Conservation (phyloP, 2,797 vertebrate genomes). For the Balearica regulorum region DNA sequence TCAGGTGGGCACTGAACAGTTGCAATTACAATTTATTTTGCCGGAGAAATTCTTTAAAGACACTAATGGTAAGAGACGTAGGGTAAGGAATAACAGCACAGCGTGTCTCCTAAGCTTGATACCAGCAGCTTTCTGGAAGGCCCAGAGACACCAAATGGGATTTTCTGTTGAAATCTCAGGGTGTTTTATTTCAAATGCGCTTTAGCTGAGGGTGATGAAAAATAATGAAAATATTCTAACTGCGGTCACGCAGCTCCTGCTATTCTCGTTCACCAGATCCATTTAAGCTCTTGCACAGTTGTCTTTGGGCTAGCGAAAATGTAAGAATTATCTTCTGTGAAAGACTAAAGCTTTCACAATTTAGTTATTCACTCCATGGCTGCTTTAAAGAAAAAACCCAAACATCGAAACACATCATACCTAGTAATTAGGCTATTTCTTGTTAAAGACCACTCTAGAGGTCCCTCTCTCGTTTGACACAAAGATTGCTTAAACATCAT, state of each 20-base stretch:
- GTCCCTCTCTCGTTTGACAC: neutral
- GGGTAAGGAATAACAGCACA: conserved; percentile 40
- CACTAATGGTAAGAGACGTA: conserved; percentile 18
- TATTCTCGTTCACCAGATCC: neutral
- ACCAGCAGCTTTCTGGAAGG: neutral
- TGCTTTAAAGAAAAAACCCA: neutral
- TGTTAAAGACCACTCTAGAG: neutral
- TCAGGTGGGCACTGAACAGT: conserved; percentile 38
- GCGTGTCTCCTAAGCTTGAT: conserved; percentile 1
- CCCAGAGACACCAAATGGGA: neutral
- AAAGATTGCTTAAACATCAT: neutral
- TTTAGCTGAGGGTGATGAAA: neutral
- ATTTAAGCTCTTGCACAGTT: neutral
- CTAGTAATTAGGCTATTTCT: neutral
- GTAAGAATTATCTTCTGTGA: neutral
- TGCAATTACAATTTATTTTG: conserved; percentile 52
- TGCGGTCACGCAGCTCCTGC: neutral
- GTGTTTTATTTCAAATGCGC: neutral
- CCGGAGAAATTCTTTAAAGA: conserved; percentile 21
- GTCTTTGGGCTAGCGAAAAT: neutral
- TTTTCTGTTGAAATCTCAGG: neutral
- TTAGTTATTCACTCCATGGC: neutral
- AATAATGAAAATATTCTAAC: conserved; percentile 7
- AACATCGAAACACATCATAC: neutral
- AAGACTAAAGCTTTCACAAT: neutral